Evolutionary conservation across 35 echinoderm and acorn worm species (phyloP), one percentile per base, ranked within the genome.

Genomic region (Chiridota heheva): DNA sequence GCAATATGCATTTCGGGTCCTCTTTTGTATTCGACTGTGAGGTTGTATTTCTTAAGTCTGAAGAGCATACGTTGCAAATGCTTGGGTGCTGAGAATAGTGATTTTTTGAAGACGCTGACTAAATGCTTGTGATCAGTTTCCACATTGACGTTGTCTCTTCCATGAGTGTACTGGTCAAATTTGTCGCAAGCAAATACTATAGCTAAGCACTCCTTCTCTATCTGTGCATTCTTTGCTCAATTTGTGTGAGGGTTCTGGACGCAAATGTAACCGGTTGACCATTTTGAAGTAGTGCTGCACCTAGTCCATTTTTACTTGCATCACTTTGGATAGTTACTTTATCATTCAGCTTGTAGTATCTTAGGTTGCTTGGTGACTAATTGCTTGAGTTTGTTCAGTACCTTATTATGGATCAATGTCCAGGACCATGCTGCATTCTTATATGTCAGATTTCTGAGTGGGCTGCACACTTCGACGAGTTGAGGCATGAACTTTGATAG

Each of bases 71-170:
- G 51, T 78, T 93, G 90, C 36, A 93, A 61, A n/a, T 70, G 13
- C 53, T 83, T 83, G 16, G 90, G 84, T 13, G 90, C 84, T 69
- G 8, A 74, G 36, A 81, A 60, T 49, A 87, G 57, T 20, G 84
- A 66, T 48, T 93, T 83, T 36, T 40, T 56, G 56, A 88, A 83
- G 4, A 93, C 88, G 8, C 74, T 64, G 13, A 83, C 70, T 18
- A 93, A 37, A 5, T 67, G 90, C 49, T 83, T 93, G 78, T 93
- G 84, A 36, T 93, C 90, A 43, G 90, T 77, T 15, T 83, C 40
- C 20, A 90, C 80, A 12, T 12, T 48, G 3, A 85, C 46, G 22
- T 72, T 57, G 7, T 87, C 58, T 69, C 67, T 77, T 5, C 81
- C 88, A 68, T 85, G 72, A 31, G 85, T 73, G 34, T 56, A 84